A percentile compares a stretch with the other conserved stretches of the same genome.
Evolutionary conservation across 2,113 vertebrate species (phyloP).

Genomic region (Prochilodus magdalenae): DNA sequence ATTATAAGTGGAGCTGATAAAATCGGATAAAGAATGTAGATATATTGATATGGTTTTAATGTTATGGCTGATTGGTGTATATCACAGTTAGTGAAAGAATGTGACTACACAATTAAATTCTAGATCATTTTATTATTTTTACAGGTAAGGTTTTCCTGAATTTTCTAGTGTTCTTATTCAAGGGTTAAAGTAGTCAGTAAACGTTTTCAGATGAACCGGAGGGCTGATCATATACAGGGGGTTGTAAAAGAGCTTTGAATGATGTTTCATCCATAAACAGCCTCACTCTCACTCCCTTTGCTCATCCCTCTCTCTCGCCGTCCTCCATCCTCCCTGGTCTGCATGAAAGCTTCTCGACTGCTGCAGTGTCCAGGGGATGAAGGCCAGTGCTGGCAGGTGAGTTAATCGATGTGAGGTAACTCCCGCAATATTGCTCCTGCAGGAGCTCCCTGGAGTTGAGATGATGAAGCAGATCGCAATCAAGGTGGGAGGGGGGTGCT

Average conservation of each 20-base stretch:
- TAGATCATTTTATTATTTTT: no score
- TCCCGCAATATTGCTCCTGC: constrained; percentile 63
- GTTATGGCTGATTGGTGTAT: no score
- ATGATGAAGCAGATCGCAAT: constrained; percentile 62
- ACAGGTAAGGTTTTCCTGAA: no score
- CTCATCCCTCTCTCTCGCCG: not conserved
- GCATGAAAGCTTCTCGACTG: constrained; percentile 43
- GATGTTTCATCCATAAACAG: constrained; percentile 17
- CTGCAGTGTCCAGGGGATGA: constrained; percentile 58
- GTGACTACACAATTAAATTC: no score
- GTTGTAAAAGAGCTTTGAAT: constrained; percentile 2
- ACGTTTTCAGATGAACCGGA: constrained; percentile 5
- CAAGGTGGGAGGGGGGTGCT: constrained; percentile 54
- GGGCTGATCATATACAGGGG: not conserved
- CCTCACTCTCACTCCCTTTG: constrained; percentile 15
- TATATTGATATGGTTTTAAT: no score
- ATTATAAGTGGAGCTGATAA: no score
- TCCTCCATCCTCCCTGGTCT: constrained; percentile 3
- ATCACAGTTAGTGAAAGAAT: no score
- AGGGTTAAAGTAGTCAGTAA: not conserved
- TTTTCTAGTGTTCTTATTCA: no score
- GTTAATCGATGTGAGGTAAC: constrained; percentile 70
- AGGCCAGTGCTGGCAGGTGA: constrained; percentile 53
- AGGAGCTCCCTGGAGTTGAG: constrained; percentile 50
- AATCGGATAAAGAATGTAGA: no score